Evolutionary conservation across 2,113 vertebrate genomes (phyloP), one percentile per base, ranked within the genome.

Genomic region (Crypturellus undulatus): DNA sequence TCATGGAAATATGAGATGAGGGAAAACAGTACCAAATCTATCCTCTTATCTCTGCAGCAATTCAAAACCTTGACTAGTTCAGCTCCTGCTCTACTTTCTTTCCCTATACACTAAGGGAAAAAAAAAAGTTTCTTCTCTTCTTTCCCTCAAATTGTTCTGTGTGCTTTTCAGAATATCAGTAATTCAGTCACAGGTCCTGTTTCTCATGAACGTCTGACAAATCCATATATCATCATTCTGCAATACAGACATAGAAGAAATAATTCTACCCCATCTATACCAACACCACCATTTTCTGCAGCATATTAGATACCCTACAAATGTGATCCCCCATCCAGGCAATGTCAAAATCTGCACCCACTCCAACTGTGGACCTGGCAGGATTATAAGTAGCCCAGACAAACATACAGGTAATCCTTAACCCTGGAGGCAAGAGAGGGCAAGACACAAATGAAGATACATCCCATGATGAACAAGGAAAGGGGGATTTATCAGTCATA

Each of bases 201-300:
- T 32, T 58, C 54, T 58, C 54, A 58, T 32, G 28, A 58, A 58
- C 32, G 17, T 63, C 38, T 68, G 47, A 9, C 58, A 47, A n/a
- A 16, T 45, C 49, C 12, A 1, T 1, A 1, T 15, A 17, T 2
- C 15, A 60, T 4, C 62, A 47, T 32, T 1, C 42, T n/a, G 38
- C 59, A 83, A 5, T 0, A 20, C 2, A 9, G 54, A 30, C 3
- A 17, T 2, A 59, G 40, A 62, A 21, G 70, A 21, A 72, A 85
- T 52, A 78, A 47, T 38, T 24, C 76, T 4, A n/a, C 19, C 38
- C 43, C 32, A 21, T 21, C 7, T 59, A 9, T 3, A 42, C 3
- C 4, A 47, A 26, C 12, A n/a, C 4, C 15, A 42, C 21, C 36
- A 65, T 16, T 28, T 62, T 62, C 58, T 62, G 56, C 58, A 60